Evolutionary conservation across 1,140 invertebrate species (phyloP).

Genomic region (Sesamia nonagrioides): DNA sequence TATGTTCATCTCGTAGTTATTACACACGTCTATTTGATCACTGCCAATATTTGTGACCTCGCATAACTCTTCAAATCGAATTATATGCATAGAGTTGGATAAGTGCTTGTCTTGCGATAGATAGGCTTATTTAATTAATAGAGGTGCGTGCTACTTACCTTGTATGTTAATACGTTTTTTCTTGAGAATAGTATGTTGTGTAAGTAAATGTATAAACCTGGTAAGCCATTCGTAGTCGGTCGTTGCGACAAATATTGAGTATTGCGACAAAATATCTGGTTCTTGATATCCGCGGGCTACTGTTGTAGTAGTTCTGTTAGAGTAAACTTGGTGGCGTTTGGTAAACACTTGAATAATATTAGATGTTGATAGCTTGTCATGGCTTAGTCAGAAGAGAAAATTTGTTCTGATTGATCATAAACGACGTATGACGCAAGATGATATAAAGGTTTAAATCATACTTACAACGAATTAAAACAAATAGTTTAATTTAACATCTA

Average conservation of each 20-base stretch:
- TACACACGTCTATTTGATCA: no score
- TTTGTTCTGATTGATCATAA: no score
- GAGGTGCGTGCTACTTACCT: not conserved
- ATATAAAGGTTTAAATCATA: not conserved
- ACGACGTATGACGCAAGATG: no score
- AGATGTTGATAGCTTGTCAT: no score
- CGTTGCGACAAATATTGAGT: conserved; percentile 29
- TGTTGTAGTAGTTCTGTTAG: not conserved
- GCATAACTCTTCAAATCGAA: no score
- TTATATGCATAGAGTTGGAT: no score
- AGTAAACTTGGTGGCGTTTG: not conserved
- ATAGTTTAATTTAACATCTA: not conserved
- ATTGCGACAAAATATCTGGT: conserved; percentile 37
- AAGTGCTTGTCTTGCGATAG: not conserved
- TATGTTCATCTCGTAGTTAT: no score
- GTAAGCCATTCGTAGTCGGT: not conserved
- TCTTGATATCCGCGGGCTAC: conserved; percentile 18
- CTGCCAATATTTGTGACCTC: no score
- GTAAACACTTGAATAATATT: not conserved
- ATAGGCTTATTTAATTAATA: not conserved
- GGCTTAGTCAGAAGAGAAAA: not conserved
- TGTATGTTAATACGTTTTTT: not conserved
- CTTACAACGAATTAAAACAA: not conserved
- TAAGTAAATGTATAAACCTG: not conserved
- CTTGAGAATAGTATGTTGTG: not conserved